Base-by-base conservation (phyloP, 2,888 invertebrate genomes). In the Unio delphinus region DNA sequence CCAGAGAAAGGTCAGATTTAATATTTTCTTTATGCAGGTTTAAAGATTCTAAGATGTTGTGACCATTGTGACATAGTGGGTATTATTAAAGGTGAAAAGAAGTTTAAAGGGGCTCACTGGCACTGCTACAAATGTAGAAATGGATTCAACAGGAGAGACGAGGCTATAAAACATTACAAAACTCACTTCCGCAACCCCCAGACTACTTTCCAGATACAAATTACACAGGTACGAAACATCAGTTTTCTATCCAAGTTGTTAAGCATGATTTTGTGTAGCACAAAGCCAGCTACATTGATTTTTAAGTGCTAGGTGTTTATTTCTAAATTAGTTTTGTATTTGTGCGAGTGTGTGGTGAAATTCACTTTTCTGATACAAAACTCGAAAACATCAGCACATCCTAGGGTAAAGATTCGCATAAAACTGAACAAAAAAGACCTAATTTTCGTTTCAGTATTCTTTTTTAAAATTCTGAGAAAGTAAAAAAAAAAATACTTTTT, bases 91-190 rank as follows among this genome's bases (percentile, higher is more conserved):
- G 89, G 88, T 65, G 87, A 87, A 77, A 90, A 90, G 77, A 87
- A 87, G 67, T 89, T 90, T 78, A 89, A 89, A 73, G 88, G 90
- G 67, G 88, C 89, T 60, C 90, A 90, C 81, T 90, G 90, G 90
- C 90, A 90, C 68, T 90, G 90, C 72, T 90, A 89, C 74, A 84
- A 86, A 34, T 90, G 90, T 75, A 77, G 85, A 17, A 90, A 90
- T 82, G 90, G 90, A 4, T 90, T 90, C 80, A 89, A 88, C 73
- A 75, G 90, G 59, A 70, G 89, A 62, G 89, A 90, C 74, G 90
- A 90, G 71, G 90, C 90, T 15, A 83, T 89, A 63, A 90, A 90
- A 78, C 90, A 90, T 74, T 90, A 88, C 77, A 87, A 87, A 73
- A 90, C 90, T 30, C 90, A 90, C 75, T 90, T 90, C 77, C 77